Conservation (phyloP, 2,888 invertebrate species). For the Cheilosia urbana region DNA sequence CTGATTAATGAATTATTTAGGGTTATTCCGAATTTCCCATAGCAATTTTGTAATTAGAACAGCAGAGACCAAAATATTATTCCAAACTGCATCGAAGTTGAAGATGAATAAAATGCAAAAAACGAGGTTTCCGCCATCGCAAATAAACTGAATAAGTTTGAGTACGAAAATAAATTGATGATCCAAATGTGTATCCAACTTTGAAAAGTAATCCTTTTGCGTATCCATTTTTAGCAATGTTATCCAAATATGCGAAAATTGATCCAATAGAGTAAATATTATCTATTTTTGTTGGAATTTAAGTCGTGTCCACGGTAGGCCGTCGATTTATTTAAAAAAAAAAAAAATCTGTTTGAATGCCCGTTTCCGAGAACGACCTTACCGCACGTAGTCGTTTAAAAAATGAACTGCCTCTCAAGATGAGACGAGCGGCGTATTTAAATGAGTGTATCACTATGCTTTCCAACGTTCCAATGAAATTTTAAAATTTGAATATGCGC, state of each 20-base stretch:
- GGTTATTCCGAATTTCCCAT: too few species aligned
- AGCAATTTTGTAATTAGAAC: too few species aligned
- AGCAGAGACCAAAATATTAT: too few species aligned
- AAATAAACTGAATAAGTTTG: background rate
- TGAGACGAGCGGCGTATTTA: conserved; percentile 38
- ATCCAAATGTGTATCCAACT: conserved; percentile 20
- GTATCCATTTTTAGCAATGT: background rate
- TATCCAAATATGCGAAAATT: background rate
- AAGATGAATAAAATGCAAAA: too few species aligned
- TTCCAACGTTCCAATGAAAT: conserved; percentile 66
- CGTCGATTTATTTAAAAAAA: background rate
- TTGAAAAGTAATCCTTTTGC: background rate
- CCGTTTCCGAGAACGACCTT: conserved; percentile 39
- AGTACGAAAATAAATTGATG: background rate
- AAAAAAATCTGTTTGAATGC: background rate
- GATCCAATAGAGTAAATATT: too few species aligned
- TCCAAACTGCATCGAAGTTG: too few species aligned
- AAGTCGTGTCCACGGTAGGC: too few species aligned
- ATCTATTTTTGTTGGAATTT: background rate
- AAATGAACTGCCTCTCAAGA: conserved; percentile 16
- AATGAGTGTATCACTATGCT: conserved; percentile 53
- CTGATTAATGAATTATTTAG: too few species aligned
- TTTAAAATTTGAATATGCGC: conserved; percentile 76
- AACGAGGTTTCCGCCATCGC: fast-evolving
- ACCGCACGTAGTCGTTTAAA: conserved; percentile 47